Percentiles rank a stretch among this genome's conserved stretches.
Conservation (phyloP, 2,113 vertebrate species). For the Xyliphius kryptos region DNA sequence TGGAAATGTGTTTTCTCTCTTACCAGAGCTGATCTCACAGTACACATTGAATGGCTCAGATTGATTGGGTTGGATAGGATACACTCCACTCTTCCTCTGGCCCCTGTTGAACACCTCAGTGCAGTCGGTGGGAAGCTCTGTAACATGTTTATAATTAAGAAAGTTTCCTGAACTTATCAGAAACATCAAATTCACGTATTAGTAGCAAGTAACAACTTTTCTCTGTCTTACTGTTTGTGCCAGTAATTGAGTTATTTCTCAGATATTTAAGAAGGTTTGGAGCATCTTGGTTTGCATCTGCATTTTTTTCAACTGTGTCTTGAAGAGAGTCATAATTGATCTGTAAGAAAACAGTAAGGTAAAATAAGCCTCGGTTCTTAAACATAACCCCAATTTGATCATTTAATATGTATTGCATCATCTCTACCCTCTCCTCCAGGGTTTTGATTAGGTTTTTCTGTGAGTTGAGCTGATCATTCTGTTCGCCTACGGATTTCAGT, state of each 20-base stretch:
- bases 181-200: too few relatives aligned
- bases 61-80: slow-evolving; percentile 75
- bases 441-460: slow-evolving; percentile 66
- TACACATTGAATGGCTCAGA: slow-evolving; percentile 78
- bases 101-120: slow-evolving; percentile 70
- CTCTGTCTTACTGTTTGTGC: too few relatives aligned
- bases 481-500: slow-evolving; percentile 61
- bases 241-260: too few relatives aligned
- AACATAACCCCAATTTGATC: too few relatives aligned
- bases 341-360: slow-evolving; percentile 66
- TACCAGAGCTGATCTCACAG: slow-evolving; percentile 81
- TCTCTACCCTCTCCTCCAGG: slow-evolving; percentile 71
- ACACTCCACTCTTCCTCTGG: slow-evolving; percentile 68
- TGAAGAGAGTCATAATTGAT: slow-evolving; percentile 71
- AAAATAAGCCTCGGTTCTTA: too few relatives aligned
- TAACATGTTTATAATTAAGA: too few relatives aligned
- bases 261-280: slow-evolving; percentile 57
- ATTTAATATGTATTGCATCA: too few relatives aligned
- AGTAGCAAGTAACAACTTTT: too few relatives aligned
- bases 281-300: slow-evolving; percentile 48
- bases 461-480: slow-evolving; percentile 66
- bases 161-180: too few relatives aligned
- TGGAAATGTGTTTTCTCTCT: too few relatives aligned
- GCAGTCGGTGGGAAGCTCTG: slow-evolving; percentile 71
- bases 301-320: slow-evolving; percentile 65